phyloP scores from a whole-genome alignment of 2,888 invertebrate genomes.

The Aricia artaxerxes region DNA sequence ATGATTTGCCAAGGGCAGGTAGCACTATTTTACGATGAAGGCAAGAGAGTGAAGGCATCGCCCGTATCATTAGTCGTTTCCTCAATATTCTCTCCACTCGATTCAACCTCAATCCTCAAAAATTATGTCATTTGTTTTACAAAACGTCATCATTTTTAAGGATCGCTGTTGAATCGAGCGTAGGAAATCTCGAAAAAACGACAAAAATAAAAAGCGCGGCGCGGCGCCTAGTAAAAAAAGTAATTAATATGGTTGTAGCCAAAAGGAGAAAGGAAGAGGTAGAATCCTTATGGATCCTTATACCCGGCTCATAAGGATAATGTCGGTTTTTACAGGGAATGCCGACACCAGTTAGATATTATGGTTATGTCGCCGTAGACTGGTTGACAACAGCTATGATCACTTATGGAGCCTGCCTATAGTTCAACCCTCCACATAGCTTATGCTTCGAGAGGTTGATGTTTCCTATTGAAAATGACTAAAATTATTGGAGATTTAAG shows the following conservation, averaged over 20 bases:
- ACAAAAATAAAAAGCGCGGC: too few species aligned
- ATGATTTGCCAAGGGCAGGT: neutral
- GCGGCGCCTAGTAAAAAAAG: neutral
- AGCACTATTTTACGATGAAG: neutral
- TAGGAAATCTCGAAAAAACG: too few species aligned
- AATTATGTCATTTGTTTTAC: too few species aligned
- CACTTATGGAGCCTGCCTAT: neutral
- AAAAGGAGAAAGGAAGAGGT: neutral
- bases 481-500: too few species aligned
- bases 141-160: too few species aligned
- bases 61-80: too few species aligned
- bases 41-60: too few species aligned
- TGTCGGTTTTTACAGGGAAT: neutral
- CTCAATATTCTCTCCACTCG: too few species aligned
- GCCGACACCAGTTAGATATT: neutral
- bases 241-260: neutral
- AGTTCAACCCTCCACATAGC: too few species aligned
- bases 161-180: too few species aligned
- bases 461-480: too few species aligned
- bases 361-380: neutral
- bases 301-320: neutral
- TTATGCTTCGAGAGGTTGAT: neutral
- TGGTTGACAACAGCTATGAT: neutral
- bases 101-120: too few species aligned
- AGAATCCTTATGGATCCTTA: neutral